Base-by-base conservation (phyloP, 2,113 vertebrate genomes). In the Lonchura striata region DNA sequence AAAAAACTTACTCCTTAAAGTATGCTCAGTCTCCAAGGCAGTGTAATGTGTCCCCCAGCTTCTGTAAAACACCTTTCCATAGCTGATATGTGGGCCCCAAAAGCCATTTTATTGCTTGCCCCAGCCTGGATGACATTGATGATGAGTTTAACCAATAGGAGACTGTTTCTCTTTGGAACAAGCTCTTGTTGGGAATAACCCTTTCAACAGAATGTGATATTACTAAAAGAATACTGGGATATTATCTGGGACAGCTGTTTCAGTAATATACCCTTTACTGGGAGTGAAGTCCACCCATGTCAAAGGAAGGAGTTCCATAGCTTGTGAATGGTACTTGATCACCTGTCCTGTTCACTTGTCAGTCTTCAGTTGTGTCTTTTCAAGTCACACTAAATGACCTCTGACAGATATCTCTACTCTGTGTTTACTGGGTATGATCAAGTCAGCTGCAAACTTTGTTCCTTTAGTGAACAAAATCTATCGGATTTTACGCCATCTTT, bases 51-150 rank as follows among this genome's bases (percentile, higher is more conserved):
- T 13, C 35, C 30, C 12, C 11, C 52, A 4, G 37, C 4, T 41
- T 52, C 47, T 39, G 71, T 33, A 5, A 50, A 71, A 56, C 15
- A 30, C 28, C 27, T 53, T 22, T 59, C 7, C 7, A 0, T 4
- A 3, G 33, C 0, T 35, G 30, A 7, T 35, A 20, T 1, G 0
- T 13, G 23, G 3, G 3, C 6, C 15, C 4, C 39, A n/a, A 54
- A 59, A 31, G n/a, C 12, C 4, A 0, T 74, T 63, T 68, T 28
- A 15, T 78, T 22, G 7, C 25, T 60, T 9, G 2, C 16, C 31
- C 6, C 65, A 35, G 2, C 23, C 16, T 28, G 17, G 15, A 15
- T 15, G 15, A 35, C 14, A 18, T 4, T 41, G 42, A 21, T 7
- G 1, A 33, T 1, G 6, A 25, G 9, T 49, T 63, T 33, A 64